Conservation (phyloP, 2,888 invertebrate genomes). For the Drosophila nigritarsus region DNA sequence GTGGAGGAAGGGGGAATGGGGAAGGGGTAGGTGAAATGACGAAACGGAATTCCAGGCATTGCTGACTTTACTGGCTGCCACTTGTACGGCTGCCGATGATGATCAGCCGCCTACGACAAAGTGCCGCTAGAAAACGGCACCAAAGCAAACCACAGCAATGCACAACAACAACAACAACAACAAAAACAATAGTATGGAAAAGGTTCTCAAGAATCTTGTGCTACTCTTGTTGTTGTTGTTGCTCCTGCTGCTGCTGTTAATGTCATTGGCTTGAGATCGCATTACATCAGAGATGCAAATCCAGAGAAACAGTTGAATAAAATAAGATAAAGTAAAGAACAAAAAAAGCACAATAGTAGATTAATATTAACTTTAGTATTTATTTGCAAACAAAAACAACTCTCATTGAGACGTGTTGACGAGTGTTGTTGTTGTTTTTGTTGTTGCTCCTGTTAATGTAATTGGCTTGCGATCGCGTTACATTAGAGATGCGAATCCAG, state of each 20-base stretch:
- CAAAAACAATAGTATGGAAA: slow-evolving; percentile 7
- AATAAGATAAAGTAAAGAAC: background rate
- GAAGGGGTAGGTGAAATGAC: slow-evolving; percentile 7
- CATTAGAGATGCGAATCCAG: slow-evolving; percentile 14
- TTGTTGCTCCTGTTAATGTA: slow-evolving; percentile 40
- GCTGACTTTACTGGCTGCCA: slow-evolving; percentile 10
- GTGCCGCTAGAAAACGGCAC: slow-evolving; percentile 53
- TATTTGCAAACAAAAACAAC: background rate
- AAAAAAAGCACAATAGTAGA: background rate
- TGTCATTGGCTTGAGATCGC: slow-evolving; percentile 59
- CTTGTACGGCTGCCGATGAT: slow-evolving; percentile 40
- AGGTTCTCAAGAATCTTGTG: slow-evolving; percentile 42
- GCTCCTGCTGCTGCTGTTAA: slow-evolving; percentile 29
- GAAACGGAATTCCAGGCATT: slow-evolving; percentile 28
- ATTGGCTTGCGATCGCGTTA: slow-evolving; percentile 53
- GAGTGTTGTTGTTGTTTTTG: slow-evolving; percentile 13
- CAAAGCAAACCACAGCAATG: slow-evolving; percentile 23
- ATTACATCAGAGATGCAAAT: slow-evolving; percentile 32
- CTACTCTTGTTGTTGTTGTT: slow-evolving; percentile 5
- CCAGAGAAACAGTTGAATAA: background rate
- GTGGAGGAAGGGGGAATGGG: background rate
- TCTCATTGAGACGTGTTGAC: background rate
- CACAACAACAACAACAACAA: slow-evolving; percentile 21
- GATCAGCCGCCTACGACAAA: slow-evolving; percentile 64
- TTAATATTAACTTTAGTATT: background rate